Base-by-base conservation (phyloP, 2,113 vertebrate genomes). In the Columba janthina region DNA sequence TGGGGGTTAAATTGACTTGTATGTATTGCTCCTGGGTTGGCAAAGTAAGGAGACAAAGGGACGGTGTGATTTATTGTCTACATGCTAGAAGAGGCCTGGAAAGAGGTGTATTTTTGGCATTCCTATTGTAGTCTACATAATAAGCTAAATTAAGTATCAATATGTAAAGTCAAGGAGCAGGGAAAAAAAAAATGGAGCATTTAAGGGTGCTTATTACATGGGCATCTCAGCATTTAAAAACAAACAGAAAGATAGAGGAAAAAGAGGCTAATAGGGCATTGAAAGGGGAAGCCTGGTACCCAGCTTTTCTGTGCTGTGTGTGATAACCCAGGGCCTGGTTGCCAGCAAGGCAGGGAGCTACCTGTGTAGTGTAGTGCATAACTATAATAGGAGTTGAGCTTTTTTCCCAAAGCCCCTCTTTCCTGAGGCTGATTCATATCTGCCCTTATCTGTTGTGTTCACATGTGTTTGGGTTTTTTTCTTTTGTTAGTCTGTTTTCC, bases 401-500 rank as follows among this genome's bases (percentile, higher is more conserved):
- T 82, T 94, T 91, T 85, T 72, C 90, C 95, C 86, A 82, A 87
- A 84, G 89, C 67, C 79, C 71, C 74, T 89, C 94, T 97, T 96
- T 94, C 94, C 96, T 71, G 25, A 57, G 53, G 54, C 92, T 91
- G 97, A 97, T 98, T 46, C 73, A 31, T 93, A 94, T 98, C 97
- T 95, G 85, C 60, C 31, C 5, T 58, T 60, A 93, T 96, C 94
- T 81, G 5, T 67, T 36, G 13, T 32, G 89, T 61, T 70, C 62
- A 94, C 88, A 93, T 29, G 51, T 46, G 44, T 46, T 24, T 28
- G 42, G 9, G 0, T 4, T 31, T 24, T 65, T 91, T 92, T 91
- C 62, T 80, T 97, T 86, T 70, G 73, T 92, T 66, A 65, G 66
- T 72, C 91, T 60, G 77, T 94, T 98, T 98, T 97, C 98, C 97